Conservation (phyloP, 1,140 invertebrate species). For the Drosophila sulfurigaster region DNA sequence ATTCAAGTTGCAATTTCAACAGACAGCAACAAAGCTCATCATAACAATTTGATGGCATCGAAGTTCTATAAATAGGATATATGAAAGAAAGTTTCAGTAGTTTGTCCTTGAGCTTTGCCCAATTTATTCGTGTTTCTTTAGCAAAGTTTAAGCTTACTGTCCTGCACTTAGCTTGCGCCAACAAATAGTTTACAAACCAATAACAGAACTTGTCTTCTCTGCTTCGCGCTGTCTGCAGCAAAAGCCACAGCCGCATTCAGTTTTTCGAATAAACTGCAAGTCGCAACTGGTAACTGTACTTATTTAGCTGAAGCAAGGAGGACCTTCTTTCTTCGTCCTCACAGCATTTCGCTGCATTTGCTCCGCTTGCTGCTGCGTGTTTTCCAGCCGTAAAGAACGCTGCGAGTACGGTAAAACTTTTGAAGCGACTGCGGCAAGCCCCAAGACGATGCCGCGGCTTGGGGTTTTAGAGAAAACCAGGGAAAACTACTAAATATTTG, state of each 20-base stretch:
- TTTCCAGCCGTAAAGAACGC: constrained; percentile 39
- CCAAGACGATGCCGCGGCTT: constrained; percentile 63
- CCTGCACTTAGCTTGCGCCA: constrained; percentile 31
- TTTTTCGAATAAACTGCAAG: constrained; percentile 21
- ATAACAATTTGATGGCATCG: not conserved
- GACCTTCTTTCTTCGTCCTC: not conserved
- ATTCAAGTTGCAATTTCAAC: not conserved
- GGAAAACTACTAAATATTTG: constrained; percentile 76
- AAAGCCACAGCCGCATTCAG: constrained; percentile 11
- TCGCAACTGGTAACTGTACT: constrained; percentile 22
- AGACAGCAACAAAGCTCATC: not conserved
- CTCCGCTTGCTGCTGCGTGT: constrained; percentile 34
- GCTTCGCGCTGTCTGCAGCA: not conserved
- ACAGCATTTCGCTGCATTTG: not conserved
- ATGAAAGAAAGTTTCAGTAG: constrained; percentile 6
- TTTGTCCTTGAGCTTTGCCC: constrained; percentile 1
- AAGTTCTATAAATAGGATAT: not conserved
- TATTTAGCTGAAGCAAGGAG: constrained; percentile 25
- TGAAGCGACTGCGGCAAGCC: constrained; percentile 61
- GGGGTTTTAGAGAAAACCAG: constrained; percentile 45
- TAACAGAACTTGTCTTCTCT: constrained; percentile 32
- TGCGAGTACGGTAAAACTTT: constrained; percentile 46
- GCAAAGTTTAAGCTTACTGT: constrained; percentile 19
- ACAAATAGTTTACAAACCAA: constrained; percentile 50
- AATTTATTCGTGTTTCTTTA: constrained; percentile 20